Evolutionary conservation across 2,888 invertebrate genomes (phyloP).

Genomic region (Trichogramma dendrolimi): DNA sequence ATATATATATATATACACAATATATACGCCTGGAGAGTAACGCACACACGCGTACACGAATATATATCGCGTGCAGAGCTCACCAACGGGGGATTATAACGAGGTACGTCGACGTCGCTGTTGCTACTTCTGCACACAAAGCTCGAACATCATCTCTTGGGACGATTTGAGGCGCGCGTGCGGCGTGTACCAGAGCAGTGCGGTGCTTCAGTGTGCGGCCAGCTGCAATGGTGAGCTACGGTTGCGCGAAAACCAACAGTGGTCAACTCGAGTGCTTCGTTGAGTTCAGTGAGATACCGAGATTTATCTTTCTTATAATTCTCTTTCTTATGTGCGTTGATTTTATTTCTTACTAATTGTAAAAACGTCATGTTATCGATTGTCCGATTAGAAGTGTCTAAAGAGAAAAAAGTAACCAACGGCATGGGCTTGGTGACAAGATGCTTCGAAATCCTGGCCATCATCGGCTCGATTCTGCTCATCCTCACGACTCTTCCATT

Average conservation of each 20-base stretch:
- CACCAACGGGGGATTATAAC: background rate
- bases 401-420: background rate
- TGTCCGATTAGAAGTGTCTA: background rate
- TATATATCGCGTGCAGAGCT: background rate
- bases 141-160: background rate
- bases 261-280: constrained; percentile 68
- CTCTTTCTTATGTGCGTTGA: background rate
- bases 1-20: too few relatives aligned
- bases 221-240: constrained; percentile 57
- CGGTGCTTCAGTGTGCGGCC: constrained; percentile 1
- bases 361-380: background rate
- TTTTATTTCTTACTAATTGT: constrained; percentile 3
- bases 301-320: background rate
- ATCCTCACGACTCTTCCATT: constrained; percentile 77
- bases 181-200: too few relatives aligned
- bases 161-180: background rate
- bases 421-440: constrained; percentile 55
- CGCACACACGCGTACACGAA: background rate
- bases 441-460: constrained; percentile 71
- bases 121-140: background rate
- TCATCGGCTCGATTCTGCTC: constrained; percentile 66
- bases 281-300: constrained; percentile 55
- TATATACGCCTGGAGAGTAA: too few relatives aligned
- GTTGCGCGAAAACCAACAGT: constrained; percentile 63
- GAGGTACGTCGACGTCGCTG: constrained; percentile 6